A percentile compares a stretch with the other conserved stretches of the same genome.
phyloP scores from a whole-genome alignment of 2,797 vertebrate species.

The Amazona finschi region DNA sequence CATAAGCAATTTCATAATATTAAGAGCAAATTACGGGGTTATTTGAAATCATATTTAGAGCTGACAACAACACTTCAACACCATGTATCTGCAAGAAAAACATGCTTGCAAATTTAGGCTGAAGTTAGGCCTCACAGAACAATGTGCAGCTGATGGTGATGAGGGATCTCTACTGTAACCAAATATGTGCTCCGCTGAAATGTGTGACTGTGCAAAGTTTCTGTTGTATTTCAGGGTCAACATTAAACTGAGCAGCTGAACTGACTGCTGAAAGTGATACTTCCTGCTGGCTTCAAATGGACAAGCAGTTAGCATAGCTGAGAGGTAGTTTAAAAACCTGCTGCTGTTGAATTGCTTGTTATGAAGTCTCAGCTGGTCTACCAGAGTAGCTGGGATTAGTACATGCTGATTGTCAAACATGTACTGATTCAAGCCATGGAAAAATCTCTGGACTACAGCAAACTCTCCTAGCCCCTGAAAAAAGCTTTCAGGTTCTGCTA shows the following conservation, averaged over 20 bases:
- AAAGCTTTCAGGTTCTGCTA: not conserved
- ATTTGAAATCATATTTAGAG: not conserved
- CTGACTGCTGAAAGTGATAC: not conserved
- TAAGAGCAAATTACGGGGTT: not conserved
- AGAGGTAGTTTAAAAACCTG: not conserved
- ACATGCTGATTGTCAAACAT: not conserved
- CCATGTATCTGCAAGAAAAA: not conserved
- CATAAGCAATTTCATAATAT: not conserved
- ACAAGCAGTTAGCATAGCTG: not conserved
- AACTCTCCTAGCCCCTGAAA: not conserved
- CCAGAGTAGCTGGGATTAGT: not conserved
- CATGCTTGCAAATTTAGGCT: fast-evolving
- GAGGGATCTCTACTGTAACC: not conserved
- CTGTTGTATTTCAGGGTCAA: not conserved
- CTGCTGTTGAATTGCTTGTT: not conserved
- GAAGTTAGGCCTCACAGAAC: not conserved
- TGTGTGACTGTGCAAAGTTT: not conserved
- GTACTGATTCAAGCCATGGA: not conserved
- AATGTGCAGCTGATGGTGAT: fast-evolving
- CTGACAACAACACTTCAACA: not conserved
- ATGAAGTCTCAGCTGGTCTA: not conserved
- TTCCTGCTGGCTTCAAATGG: not conserved
- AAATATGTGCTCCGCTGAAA: not conserved
- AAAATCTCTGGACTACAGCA: not conserved
- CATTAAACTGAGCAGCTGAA: not conserved